Evolutionary conservation across 2,888 invertebrate genomes (phyloP), one percentile per base, ranked within the genome.

Genomic region (Nipponacmea schrenckii): DNA sequence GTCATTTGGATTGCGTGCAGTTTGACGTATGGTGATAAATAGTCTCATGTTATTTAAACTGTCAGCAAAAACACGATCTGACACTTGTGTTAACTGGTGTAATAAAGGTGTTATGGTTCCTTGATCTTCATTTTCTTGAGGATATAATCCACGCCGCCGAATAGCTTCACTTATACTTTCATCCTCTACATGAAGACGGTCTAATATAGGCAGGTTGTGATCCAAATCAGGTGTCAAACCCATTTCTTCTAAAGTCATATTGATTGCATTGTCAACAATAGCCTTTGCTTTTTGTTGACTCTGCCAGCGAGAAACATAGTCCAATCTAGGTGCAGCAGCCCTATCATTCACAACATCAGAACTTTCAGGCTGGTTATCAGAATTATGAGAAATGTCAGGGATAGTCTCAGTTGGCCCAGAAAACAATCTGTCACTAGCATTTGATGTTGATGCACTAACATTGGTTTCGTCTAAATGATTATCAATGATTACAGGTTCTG

Each of bases 241-340:
- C 69, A 69, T 69, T 50, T 69, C 69, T 48, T 69, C 69, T 26
- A 69, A 46, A 50, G 69, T 69, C 31, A 46, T 69, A 48, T 69
- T 69, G 17, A 69, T 69, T 15, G 69, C 69, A 64, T 69, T 69
- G 31, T 69, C 69, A 64, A 69, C 69, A 8, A 69, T 69, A 20
- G 69, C 69, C 31, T 69, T 69, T 15, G 69, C 69, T 64, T 64
- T 69, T 48, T 69, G 69, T 31, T 69, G 69, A 48, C 63, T 62
- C 31, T 69, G 69, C 69, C 69, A 69, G 24, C 31, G 64, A 27
- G 39, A 39, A n/a, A 69, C 50, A 31, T 56, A 56, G 56, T 56
- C 56, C 20, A 56, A 24, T 39, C 39, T 39, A 39, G 39, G 39
- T 39, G 39, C 10, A 39, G 39, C 8, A 8, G 7, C 39, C 39